Conservation (phyloP, 2,888 invertebrate genomes). For the Pollenia labialis region DNA sequence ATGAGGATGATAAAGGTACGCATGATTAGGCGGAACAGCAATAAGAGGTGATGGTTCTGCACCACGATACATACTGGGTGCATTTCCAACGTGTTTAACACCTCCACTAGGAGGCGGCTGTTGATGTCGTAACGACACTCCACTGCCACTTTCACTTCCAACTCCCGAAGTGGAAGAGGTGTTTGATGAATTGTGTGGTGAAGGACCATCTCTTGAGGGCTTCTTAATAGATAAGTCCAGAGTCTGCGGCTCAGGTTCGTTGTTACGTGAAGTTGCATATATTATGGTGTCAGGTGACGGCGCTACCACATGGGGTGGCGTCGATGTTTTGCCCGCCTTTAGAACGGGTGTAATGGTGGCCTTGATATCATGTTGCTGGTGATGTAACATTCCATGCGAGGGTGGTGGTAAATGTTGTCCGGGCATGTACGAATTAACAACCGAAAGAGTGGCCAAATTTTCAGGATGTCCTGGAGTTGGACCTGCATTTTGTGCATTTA, state of each 20-base stretch:
- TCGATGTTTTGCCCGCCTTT: slow-evolving; percentile 80
- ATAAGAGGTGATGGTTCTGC: slow-evolving; percentile 76
- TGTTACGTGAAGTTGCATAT: slow-evolving; percentile 82
- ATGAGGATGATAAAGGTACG: slow-evolving; percentile 83
- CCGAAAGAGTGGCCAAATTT: slow-evolving; percentile 89
- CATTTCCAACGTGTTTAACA: slow-evolving; percentile 80
- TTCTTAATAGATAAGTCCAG: slow-evolving; percentile 92
- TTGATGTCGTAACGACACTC: slow-evolving; percentile 67
- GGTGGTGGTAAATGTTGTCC: slow-evolving; percentile 77
- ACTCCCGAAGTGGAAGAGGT: slow-evolving; percentile 77
- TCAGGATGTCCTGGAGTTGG: slow-evolving; percentile 76
- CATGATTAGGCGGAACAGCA: slow-evolving; percentile 79
- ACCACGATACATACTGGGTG: slow-evolving; percentile 79
- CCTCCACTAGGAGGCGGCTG: slow-evolving; percentile 74
- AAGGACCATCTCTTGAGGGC: slow-evolving; percentile 85
- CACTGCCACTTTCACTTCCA: slow-evolving; percentile 75
- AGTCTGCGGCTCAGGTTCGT: slow-evolving; percentile 88
- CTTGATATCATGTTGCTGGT: slow-evolving; percentile 84
- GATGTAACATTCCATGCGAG: slow-evolving; percentile 75
- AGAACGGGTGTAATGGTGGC: slow-evolving; percentile 88
- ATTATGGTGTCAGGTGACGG: slow-evolving; percentile 83
- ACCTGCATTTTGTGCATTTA: slow-evolving; percentile 55
- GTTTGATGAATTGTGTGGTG: slow-evolving; percentile 79
- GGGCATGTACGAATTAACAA: slow-evolving; percentile 86
- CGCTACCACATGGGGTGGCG: slow-evolving; percentile 75